Evolutionary conservation across 2,888 invertebrate species (phyloP), one percentile per base, ranked within the genome.

Genomic region (Rotaria socialis): DNA sequence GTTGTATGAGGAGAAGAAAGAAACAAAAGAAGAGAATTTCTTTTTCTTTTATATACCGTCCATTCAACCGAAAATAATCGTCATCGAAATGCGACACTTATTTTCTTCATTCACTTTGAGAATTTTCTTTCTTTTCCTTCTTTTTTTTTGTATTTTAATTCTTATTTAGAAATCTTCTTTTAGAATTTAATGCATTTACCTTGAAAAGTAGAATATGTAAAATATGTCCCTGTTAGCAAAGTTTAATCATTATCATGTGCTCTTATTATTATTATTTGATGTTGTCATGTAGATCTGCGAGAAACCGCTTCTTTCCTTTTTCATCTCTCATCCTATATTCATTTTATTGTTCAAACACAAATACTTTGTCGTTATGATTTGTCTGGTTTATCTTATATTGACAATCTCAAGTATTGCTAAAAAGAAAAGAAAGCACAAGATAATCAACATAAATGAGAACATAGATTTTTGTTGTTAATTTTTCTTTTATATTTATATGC

Each of bases 381-480:
- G n/a, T 67, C 67, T 67, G 67, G 67, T 67, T 67, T 67, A 67
- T 67, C 67, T 67, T 27, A 67, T 67, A 67, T 67, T 67, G 67
- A 35, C 67, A 67, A 67, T 67, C 67, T 67, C 27, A 67, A 27
- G 35, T 35, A 67, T 67, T 67, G 35, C 27, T 67, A 67, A 67
- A 35, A 67, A 27, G 24, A 24, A 60, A 67, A 67, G 67, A 67
- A 67, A 67, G 27, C 67, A 67, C 35, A 67, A 27, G 27, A 35
- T 35, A 67, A 67, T 67, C 67, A 67, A 67, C 67, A 67, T 35
- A 27, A 67, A 67, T 67, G 67, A 67, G 67, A 67, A 67, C 67
- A 67, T 67, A 27, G 67, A 67, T 67, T 67, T 67, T 67, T 67
- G 67, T 67, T 67, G 67, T 67, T 67, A 67, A 67, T 67, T 67